These are phyloP conservation scores for Cherax destructor DNA, from an alignment of 1,140 invertebrate genomes.

Conservation along the genomic window DNA sequence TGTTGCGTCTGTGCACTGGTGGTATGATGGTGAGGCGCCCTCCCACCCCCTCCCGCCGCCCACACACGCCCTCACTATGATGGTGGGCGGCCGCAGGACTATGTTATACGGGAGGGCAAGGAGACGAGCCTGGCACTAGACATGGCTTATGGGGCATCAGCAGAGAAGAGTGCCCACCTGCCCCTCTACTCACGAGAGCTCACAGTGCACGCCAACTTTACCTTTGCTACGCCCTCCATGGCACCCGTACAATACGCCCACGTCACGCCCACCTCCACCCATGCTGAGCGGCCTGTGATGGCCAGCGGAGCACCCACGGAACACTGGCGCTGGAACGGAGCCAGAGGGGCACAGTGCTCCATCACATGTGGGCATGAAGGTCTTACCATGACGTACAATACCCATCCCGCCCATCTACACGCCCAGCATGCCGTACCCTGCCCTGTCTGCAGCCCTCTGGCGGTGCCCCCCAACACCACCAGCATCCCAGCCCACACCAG, in stretches of 20 bases:
- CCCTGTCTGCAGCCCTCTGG: neutral
- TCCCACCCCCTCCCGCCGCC: too few relatives aligned
- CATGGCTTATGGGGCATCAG: constrained; percentile 15
- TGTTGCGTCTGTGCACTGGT: too few relatives aligned
- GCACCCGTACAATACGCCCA: constrained; percentile 52
- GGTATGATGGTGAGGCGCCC: neutral
- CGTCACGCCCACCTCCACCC: constrained; percentile 41
- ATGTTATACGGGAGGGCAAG: neutral
- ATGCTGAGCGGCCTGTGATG: neutral
- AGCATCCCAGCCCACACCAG: neutral
- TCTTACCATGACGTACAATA: constrained; percentile 58
- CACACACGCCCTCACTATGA: neutral
- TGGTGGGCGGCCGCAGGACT: neutral
- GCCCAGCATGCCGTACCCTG: neutral
- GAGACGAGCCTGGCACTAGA: constrained; percentile 23
- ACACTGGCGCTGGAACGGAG: constrained; percentile 45
- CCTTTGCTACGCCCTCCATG: constrained; percentile 44
- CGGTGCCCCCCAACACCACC: neutral
- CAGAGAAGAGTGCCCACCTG: neutral
- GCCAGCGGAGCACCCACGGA: constrained; percentile 24
- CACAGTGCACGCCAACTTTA: constrained; percentile 61
- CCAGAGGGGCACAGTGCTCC: constrained; percentile 41
- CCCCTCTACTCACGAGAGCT: constrained; percentile 58
- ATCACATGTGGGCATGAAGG: constrained; percentile 53
- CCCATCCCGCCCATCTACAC: neutral